These are phyloP conservation scores for Mycetomoellerius zeteki DNA, from an alignment of 1,140 invertebrate genomes.

Conservation along the genomic window DNA sequence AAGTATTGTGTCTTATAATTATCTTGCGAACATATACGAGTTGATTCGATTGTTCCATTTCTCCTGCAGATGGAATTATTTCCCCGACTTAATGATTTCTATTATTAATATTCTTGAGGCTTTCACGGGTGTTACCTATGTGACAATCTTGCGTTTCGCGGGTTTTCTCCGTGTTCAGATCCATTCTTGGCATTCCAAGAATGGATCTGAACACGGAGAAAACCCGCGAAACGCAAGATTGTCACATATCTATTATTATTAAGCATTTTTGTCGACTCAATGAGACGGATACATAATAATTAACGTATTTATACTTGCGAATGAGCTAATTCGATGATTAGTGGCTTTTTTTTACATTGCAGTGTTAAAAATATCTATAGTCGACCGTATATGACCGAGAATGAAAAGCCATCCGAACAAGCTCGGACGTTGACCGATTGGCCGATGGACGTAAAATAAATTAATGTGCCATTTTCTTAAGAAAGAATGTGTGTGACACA, in stretches of 20 bases:
- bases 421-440: conserved; percentile 55
- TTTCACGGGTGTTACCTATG: too few relatives aligned
- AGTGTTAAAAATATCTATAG: not conserved
- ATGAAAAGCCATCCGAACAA: conserved; percentile 17
- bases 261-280: not conserved
- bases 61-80: not conserved
- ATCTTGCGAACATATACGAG: not conserved
- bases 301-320: conserved; percentile 10
- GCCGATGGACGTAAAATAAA: conserved; percentile 44
- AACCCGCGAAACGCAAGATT: too few relatives aligned
- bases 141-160: too few relatives aligned
- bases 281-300: conserved; percentile 1
- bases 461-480: conserved; percentile 72
- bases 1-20: not conserved
- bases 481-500: conserved; percentile 63
- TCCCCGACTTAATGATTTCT: conserved; percentile 7
- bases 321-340: not conserved
- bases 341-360: not conserved
- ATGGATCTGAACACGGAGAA: too few relatives aligned
- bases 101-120: too few relatives aligned
- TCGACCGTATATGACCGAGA: not conserved
- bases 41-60: not conserved
- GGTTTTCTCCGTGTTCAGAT: too few relatives aligned
- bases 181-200: too few relatives aligned
- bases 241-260: not conserved